A percentile compares a stretch with the other conserved stretches of the same genome.
phyloP scores from a whole-genome alignment of 2,888 invertebrate genomes.

The Chromoteleia sp. region DNA sequence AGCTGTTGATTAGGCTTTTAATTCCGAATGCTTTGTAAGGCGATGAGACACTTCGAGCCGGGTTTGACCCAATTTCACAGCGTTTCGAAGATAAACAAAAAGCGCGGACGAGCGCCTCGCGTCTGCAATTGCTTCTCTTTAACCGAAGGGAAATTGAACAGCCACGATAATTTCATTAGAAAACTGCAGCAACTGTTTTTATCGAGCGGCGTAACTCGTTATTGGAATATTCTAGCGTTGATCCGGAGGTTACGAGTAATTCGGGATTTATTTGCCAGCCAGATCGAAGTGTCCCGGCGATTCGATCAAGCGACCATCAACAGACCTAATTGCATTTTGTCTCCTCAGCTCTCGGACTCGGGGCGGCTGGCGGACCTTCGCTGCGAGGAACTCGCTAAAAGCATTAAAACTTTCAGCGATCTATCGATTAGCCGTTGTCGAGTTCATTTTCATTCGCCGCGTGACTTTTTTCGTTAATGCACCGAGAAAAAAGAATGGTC shows the following conservation, averaged over 20 bases:
- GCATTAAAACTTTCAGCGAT: constrained; percentile 71
- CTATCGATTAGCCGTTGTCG: constrained; percentile 51
- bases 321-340: constrained; percentile 83
- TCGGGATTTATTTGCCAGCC: constrained; percentile 31
- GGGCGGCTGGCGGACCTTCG: constrained; percentile 72
- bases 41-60: constrained; percentile 59
- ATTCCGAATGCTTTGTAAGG: constrained; percentile 72
- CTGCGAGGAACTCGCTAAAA: constrained; percentile 79
- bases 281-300: constrained; percentile 69
- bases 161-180: background rate
- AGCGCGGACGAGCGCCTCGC: background rate
- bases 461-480: constrained; percentile 19
- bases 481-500: no score
- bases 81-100: constrained; percentile 4
- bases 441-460: constrained; percentile 27
- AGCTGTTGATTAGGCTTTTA: constrained; percentile 72
- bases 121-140: no score
- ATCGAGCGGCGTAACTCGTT: background rate
- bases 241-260: constrained; percentile 1
- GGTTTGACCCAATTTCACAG: constrained; percentile 43
- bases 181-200: no score
- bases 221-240: background rate
- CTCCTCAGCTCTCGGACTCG: constrained; percentile 80
- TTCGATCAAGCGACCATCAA: constrained; percentile 68
- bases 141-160: no score